Conservation (phyloP, 2,888 invertebrate genomes). For the Podotricha telesiphe region DNA sequence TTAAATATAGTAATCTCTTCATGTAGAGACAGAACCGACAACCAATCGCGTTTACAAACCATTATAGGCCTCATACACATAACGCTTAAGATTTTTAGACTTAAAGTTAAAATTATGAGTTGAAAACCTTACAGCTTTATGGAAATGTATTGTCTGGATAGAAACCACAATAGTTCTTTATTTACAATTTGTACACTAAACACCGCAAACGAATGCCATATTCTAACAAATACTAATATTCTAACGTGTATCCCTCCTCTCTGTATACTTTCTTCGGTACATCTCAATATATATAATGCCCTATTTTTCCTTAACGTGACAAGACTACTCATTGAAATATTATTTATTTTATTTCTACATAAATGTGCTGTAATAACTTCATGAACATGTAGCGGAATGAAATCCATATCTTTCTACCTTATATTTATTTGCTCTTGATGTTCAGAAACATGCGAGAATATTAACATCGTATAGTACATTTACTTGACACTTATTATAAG, state of each 20-base stretch:
- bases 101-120: no score
- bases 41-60: no score
- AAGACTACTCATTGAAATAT: constrained; percentile 42
- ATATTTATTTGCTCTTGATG: constrained; percentile 38
- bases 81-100: no score
- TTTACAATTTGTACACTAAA: no score
- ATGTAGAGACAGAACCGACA: no score
- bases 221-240: constrained; percentile 10
- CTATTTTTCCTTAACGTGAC: constrained; percentile 45
- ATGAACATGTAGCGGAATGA: constrained; percentile 43
- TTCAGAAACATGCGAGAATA: constrained; percentile 31
- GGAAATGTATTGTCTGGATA: no score
- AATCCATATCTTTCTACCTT: constrained; percentile 39
- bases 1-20: no score
- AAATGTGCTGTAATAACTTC: constrained; percentile 41
- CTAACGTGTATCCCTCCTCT: neutral
- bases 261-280: constrained; percentile 13
- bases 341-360: constrained; percentile 44
- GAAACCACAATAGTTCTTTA: no score
- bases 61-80: no score
- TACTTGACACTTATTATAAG: constrained; percentile 14
- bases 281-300: constrained; percentile 30
- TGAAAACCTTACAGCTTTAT: no score
- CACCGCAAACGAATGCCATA: neutral
- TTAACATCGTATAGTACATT: constrained; percentile 24